These are phyloP conservation scores for Lutraria lutraria DNA, from an alignment of 2,888 invertebrate species.

Conservation along the genomic window DNA sequence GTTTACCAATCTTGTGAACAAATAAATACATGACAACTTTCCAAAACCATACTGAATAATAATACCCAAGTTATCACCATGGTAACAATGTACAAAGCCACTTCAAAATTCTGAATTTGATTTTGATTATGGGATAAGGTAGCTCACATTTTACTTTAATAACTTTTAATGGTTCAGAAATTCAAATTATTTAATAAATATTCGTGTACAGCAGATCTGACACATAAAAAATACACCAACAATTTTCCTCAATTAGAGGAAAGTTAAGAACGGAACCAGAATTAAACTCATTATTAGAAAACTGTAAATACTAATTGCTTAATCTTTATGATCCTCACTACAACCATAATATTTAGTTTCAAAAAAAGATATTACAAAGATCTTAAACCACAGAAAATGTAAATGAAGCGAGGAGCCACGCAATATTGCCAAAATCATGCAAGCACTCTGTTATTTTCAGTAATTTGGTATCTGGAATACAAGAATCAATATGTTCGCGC, in stretches of 20 bases:
- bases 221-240: not conserved
- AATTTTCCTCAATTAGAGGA: not conserved
- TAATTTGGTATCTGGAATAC: not conserved
- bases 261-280: not conserved
- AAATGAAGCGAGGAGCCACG: not conserved
- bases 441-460: not conserved
- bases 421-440: constrained; percentile 15
- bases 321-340: not conserved
- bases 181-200: constrained; percentile 13
- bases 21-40: constrained; percentile 57
- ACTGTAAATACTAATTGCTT: constrained; percentile 1
- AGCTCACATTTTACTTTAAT: not conserved
- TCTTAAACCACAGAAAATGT: constrained; percentile 17
- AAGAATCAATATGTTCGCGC: not conserved
- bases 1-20: constrained; percentile 58
- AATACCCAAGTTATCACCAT: not conserved
- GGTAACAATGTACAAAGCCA: constrained; percentile 13
- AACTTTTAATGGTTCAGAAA: not conserved
- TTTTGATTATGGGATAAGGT: not conserved
- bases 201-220: not conserved
- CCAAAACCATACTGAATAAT: constrained; percentile 10
- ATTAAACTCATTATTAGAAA: constrained; percentile 5
- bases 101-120: not conserved
- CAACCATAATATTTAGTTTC: not conserved
- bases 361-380: not conserved